Percentiles rank a stretch among this genome's conserved stretches.
Conservation (phyloP, 1,140 invertebrate genomes). For the Zaprionus africanus region DNA sequence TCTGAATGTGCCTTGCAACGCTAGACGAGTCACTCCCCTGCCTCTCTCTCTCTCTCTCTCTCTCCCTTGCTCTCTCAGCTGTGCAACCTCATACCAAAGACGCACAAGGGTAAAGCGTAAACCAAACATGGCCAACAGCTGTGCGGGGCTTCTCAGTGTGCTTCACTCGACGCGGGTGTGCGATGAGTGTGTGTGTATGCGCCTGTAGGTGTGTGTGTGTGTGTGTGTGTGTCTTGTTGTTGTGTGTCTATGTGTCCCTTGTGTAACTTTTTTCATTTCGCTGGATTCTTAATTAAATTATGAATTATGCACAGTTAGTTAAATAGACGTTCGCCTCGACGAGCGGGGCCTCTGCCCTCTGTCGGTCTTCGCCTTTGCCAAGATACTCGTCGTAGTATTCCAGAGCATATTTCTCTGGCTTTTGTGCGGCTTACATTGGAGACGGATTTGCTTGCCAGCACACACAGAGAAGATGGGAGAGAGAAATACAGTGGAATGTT, state of each 20-base stretch:
- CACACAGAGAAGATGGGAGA: not conserved
- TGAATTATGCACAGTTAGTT: constrained; percentile 77
- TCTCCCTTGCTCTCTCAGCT: not conserved
- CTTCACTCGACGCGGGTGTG: not conserved
- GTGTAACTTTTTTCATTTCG: constrained; percentile 64
- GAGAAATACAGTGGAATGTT: not conserved
- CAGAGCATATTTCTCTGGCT: constrained; percentile 42
- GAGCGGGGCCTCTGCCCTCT: constrained; percentile 2
- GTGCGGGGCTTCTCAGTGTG: constrained; percentile 57
- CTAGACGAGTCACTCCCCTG: not conserved
- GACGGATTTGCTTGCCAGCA: constrained; percentile 41
- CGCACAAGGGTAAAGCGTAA: constrained; percentile 52
- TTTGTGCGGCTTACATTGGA: constrained; percentile 53
- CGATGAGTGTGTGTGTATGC: not conserved
- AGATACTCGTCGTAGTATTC: constrained; percentile 33
- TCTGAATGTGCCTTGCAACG: constrained; percentile 31
- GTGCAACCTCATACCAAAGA: constrained; percentile 26
- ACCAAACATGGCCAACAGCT: constrained; percentile 66
- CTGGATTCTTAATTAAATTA: constrained; percentile 77
- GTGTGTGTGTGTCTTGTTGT: not conserved
- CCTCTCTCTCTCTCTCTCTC: not conserved
- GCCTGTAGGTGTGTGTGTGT: not conserved
- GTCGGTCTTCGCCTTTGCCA: constrained; percentile 14
- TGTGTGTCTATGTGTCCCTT: constrained; percentile 44
- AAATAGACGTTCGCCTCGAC: constrained; percentile 52